Percentiles rank a stretch among this genome's conserved stretches.
Evolutionary conservation across 2,888 invertebrate species (phyloP).

Genomic region (Tachina lurida): DNA sequence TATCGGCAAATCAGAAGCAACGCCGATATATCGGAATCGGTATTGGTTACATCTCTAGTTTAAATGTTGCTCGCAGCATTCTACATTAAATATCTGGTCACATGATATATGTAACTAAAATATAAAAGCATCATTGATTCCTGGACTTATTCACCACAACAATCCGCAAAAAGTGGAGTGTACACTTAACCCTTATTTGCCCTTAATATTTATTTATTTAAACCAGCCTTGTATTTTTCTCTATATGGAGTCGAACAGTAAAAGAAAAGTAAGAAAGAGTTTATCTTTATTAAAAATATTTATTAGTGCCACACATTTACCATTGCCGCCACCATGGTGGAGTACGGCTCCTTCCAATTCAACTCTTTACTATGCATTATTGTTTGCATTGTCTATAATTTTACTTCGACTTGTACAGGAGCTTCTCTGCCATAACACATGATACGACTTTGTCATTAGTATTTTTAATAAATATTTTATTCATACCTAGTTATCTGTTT

Average conservation of each 20-base stretch:
- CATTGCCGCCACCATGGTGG: background rate
- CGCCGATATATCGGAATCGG: no score
- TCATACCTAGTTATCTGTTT: conserved; percentile 31
- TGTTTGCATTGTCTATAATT: conserved; percentile 68
- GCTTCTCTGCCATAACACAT: conserved; percentile 57
- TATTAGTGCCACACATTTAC: conserved; percentile 24
- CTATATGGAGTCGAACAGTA: background rate
- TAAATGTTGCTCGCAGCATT: no score
- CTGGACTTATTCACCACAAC: no score
- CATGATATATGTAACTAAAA: no score
- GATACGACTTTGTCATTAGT: conserved; percentile 68
- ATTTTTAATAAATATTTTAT: conserved; percentile 53
- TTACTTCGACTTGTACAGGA: conserved; percentile 67
- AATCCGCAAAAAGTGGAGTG: no score
- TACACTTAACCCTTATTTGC: no score
- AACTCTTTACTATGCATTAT: conserved; percentile 67
- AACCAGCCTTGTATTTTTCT: background rate
- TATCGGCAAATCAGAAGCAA: no score
- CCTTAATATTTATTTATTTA: no score
- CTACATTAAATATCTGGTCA: no score
- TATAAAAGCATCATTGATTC: no score
- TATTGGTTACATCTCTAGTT: no score
- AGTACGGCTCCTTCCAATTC: background rate
- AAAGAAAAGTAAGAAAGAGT: background rate
- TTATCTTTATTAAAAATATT: conserved; percentile 10